Conservation (phyloP, 2,888 invertebrate genomes). For the Stenoptilia bipunctidactyla region DNA sequence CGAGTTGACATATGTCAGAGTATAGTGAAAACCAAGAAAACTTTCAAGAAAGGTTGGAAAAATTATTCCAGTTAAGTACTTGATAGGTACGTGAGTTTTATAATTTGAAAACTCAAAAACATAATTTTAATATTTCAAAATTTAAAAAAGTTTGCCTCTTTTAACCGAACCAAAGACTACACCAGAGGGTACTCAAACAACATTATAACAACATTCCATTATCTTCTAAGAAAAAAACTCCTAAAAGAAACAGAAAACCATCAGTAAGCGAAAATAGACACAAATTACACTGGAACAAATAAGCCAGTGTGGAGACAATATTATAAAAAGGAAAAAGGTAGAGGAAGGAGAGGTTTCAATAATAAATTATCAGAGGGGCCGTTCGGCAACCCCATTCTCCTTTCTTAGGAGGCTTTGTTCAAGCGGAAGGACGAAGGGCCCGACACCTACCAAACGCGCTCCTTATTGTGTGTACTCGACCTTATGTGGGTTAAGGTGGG, state of each 20-base stretch:
- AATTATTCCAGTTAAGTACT: too few relatives aligned
- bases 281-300: slow-evolving; percentile 49
- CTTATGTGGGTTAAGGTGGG: slow-evolving; percentile 15
- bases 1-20: too few relatives aligned
- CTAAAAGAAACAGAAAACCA: slow-evolving; percentile 14
- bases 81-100: too few relatives aligned
- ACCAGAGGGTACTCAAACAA: too few relatives aligned
- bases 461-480: slow-evolving; percentile 47
- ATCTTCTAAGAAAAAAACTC: not conserved
- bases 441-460: slow-evolving; percentile 50
- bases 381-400: slow-evolving; percentile 12
- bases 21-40: too few relatives aligned
- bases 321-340: slow-evolving; percentile 50
- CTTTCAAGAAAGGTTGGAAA: too few relatives aligned
- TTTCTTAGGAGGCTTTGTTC: slow-evolving; percentile 4
- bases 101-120: too few relatives aligned
- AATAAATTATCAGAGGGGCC: slow-evolving; percentile 55
- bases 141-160: too few relatives aligned
- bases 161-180: too few relatives aligned
- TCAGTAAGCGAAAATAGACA: slow-evolving; percentile 16
- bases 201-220: too few relatives aligned
- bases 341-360: slow-evolving; percentile 54
- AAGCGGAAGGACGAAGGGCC: slow-evolving; percentile 30
- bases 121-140: too few relatives aligned
- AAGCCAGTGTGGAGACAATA: slow-evolving; percentile 45